phyloP scores from a whole-genome alignment of 2,888 invertebrate genomes.

The Cheiracanthium punctorium region DNA sequence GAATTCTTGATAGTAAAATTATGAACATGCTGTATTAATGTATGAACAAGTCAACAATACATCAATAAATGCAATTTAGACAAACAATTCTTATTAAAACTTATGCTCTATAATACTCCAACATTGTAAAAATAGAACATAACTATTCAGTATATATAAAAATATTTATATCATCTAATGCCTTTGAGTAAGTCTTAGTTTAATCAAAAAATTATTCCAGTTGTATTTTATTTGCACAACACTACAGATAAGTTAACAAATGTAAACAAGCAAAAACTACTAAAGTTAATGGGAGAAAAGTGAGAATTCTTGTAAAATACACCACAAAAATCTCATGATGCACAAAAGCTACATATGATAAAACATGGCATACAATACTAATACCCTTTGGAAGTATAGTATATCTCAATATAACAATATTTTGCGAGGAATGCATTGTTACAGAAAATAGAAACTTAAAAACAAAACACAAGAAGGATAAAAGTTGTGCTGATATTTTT shows the following conservation, averaged over 20 bases:
- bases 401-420: not conserved
- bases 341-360: too few species aligned
- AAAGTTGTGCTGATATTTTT: constrained; percentile 3
- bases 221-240: not conserved
- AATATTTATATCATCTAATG: not conserved
- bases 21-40: too few species aligned
- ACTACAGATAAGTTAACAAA: not conserved
- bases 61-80: too few species aligned
- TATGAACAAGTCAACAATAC: too few species aligned
- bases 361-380: too few species aligned
- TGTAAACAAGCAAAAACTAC: not conserved
- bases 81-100: too few species aligned
- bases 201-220: not conserved
- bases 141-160: not conserved
- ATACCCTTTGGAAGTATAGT: too few species aligned
- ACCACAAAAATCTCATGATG: not conserved
- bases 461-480: not conserved
- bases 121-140: not conserved
- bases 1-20: too few species aligned
- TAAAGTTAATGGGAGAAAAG: not conserved
- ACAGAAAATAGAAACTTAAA: not conserved
- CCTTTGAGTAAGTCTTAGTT: not conserved
- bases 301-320: not conserved
- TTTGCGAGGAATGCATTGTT: not conserved
- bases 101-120: too few species aligned